These are phyloP conservation scores for Sinosuthora webbiana DNA, from an alignment of 2,113 vertebrate genomes.

Conservation along the genomic window DNA sequence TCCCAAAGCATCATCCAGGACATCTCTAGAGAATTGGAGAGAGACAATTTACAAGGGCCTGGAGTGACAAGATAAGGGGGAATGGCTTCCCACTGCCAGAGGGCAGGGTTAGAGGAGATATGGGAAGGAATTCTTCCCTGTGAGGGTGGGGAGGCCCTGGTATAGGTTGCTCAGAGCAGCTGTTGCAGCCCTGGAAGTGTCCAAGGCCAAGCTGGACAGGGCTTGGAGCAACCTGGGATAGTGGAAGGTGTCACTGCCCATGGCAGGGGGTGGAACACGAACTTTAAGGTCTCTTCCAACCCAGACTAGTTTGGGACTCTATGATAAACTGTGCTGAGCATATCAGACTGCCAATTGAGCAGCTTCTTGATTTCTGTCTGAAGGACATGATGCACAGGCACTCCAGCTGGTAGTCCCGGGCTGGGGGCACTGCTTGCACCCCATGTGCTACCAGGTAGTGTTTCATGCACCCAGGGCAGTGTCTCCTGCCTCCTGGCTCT, in stretches of 20 bases:
- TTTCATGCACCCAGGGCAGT: neutral
- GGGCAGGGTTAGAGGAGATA: neutral
- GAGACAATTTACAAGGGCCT: neutral
- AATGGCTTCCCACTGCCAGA: neutral
- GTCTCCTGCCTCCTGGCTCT: neutral
- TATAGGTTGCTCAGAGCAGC: neutral
- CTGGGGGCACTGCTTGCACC: neutral
- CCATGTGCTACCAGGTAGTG: neutral
- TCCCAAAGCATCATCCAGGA: neutral
- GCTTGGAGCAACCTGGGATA: neutral
- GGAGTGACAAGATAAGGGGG: neutral
- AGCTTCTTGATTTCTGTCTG: neutral
- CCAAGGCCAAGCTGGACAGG: fast-evolving
- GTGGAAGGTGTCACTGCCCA: neutral
- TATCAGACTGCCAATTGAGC: neutral
- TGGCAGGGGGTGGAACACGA: neutral
- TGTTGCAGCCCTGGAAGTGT: neutral
- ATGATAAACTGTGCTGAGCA: neutral
- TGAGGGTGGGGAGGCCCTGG: neutral
- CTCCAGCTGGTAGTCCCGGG: neutral
- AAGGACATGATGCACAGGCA: fast-evolving
- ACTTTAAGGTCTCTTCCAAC: neutral
- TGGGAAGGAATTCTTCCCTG: neutral
- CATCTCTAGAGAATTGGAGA: neutral
- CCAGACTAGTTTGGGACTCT: neutral